A percentile compares a stretch with the other conserved stretches of the same genome.
Evolutionary conservation across 1,140 invertebrate genomes (phyloP).

Genomic region (Zaprionus kolodkinae): DNA sequence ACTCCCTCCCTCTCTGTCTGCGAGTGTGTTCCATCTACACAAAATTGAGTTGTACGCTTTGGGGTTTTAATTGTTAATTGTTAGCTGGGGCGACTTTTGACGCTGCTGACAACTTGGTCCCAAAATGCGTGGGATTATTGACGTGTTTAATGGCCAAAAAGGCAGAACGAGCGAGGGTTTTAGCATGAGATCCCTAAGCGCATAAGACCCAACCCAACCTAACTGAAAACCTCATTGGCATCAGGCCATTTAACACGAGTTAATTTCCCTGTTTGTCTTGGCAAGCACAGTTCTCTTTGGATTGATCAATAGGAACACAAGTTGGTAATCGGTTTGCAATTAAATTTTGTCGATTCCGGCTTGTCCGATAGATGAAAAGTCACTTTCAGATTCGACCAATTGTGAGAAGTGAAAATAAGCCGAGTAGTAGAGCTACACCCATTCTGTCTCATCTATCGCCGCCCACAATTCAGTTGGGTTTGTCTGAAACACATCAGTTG

Average conservation of each 20-base stretch:
- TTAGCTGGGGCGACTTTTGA: slow-evolving; percentile 67
- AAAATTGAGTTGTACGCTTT: slow-evolving; percentile 80
- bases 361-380: neutral
- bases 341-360: neutral
- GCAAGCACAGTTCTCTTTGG: neutral
- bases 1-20: neutral
- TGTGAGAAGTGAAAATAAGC: neutral
- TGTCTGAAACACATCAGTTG: slow-evolving; percentile 1
- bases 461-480: neutral
- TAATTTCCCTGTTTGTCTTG: neutral
- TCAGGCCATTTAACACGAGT: slow-evolving; percentile 17
- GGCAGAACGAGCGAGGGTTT: slow-evolving; percentile 14
- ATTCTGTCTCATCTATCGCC: neutral
- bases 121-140: slow-evolving; percentile 52
- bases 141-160: slow-evolving; percentile 38
- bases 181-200: slow-evolving; percentile 13
- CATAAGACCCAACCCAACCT: neutral
- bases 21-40: slow-evolving; percentile 40
- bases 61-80: slow-evolving; percentile 82
- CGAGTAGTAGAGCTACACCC: too few species aligned
- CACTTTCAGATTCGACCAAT: neutral
- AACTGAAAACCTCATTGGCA: neutral
- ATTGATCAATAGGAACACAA: neutral
- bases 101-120: slow-evolving; percentile 56
- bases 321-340: neutral